Evolutionary conservation across 2,797 vertebrate genomes (phyloP), one percentile per base, ranked within the genome.

Genomic region (Rhabdomys pumilio): DNA sequence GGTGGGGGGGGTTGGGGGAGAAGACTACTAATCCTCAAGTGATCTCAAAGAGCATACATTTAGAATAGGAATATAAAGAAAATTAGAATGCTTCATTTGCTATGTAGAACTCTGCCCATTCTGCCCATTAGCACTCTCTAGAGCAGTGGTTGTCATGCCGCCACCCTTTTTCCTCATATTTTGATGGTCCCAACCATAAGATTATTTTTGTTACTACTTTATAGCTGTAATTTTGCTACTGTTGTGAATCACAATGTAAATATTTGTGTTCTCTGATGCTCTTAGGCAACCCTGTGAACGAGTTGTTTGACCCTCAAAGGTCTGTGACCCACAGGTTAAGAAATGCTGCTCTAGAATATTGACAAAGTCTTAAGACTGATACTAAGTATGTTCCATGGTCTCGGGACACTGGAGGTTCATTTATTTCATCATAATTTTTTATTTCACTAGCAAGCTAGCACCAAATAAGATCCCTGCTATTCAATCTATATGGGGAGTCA

Each of bases 401-500:
- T 34, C 38, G 31, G 61, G 47, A 93, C 87, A 61, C 20, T 57
- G 17, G 29, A 22, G 19, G 3, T 69, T 96, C 50, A 76, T 67
- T 85, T 93, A 63, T 94, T 83, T 94, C n/a, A 50, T 7, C 55
- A 93, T 86, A 89, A 80, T 47, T 2, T 2, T 80, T 50, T 50
- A 38, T 96, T 93, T 96, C 7, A 73, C 63, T 72, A 59, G 67
- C 2, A 59, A 85, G 72, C 44, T 95, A 76, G 29, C 15, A 67
- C 15, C 53, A 73, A 75, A 63, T 61, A 22, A 85, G 91, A 84
- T 92, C 91, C 6, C 34, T 76, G 11, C n/a, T 92, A 76, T 38
- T 90, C 22, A 55, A 22, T 91, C 75, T 92, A 82, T 83, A 3
- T 47, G 57, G 83, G 90, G 38, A 79, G 53, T 89, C 86, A 91